Evolutionary conservation across 2,797 vertebrate species (phyloP).

Genomic region (Pseudomugil tenellus): DNA sequence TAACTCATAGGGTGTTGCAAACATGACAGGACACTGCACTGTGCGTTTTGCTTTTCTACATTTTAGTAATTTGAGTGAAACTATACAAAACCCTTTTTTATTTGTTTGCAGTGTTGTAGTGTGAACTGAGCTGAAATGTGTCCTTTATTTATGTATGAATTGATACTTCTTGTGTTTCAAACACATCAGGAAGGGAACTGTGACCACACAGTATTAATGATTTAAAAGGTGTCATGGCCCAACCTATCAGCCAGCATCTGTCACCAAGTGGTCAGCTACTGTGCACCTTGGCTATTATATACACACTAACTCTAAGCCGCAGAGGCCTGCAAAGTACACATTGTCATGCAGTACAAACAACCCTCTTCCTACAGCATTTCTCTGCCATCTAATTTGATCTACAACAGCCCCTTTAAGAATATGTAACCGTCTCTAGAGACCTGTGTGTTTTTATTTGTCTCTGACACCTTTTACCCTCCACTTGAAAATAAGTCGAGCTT

Average conservation of each 20-base stretch:
- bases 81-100: not conserved
- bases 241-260: constrained; percentile 62
- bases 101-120: not conserved
- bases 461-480: not conserved
- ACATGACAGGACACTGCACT: not conserved
- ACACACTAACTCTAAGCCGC: constrained; percentile 48
- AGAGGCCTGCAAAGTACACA: constrained; percentile 69
- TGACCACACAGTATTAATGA: constrained; percentile 20
- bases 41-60: not conserved
- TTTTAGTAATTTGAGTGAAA: constrained; percentile 8
- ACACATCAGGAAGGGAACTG: constrained; percentile 31
- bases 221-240: constrained; percentile 38
- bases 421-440: constrained; percentile 6
- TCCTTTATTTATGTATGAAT: constrained; percentile 17
- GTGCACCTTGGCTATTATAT: constrained; percentile 62
- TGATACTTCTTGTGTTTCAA: constrained; percentile 22
- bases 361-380: constrained; percentile 49
- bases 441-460: constrained; percentile 2
- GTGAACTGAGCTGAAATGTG: constrained; percentile 5
- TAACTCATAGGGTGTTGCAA: constrained; percentile 10
- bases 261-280: constrained; percentile 70
- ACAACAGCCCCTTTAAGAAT: constrained; percentile 20
- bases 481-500: not conserved
- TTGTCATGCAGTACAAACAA: constrained; percentile 66
- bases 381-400: constrained; percentile 42